Evolutionary conservation across 1,140 invertebrate species (phyloP), one percentile per base, ranked within the genome.

Genomic region (Brachionus rotundiformis): DNA sequence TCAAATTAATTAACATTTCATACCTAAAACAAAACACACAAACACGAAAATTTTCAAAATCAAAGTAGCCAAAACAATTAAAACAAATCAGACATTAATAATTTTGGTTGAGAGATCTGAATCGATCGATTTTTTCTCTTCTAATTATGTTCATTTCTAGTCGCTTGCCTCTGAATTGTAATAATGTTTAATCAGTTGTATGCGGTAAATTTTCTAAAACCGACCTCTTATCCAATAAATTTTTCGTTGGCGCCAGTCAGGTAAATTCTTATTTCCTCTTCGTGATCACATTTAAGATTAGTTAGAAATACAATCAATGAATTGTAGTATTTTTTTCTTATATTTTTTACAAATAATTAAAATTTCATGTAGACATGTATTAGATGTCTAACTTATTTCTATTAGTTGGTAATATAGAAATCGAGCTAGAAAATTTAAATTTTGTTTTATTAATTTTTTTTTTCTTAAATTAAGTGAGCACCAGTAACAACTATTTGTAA

Each of bases 31-130:
- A 33, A 68, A 68, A 68, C 27, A 68, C n/a, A 68, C 33, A 23
- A 13, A 68, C 63, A 36, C 27, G 63, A 59, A 63, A 63, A 33
- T 10, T 54, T 54, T 63, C 11, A 63, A 33, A 63, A 33, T 29
- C 25, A 63, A 68, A 68, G 33, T 68, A 68, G 63, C 63, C 63
- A 68, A 39, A 68, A 68, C 63, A 68, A 68, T 68, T 68, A 68
- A 68, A 19, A 33, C 29, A 33, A 63, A 63, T 63, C 61, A 63
- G 61, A 63, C 61, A 63, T 25, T 63, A 63, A 63, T 63, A 63
- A 63, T 63, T 63, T 63, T 63, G 11, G 11, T 63, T 16, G 25
- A 54, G 6, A 54, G n/a, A 19, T 54, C n/a, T 54, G 19, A 31
- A 6, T 63, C 61, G 47, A 54, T 54, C 47, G 47, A 54, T 54